Evolutionary conservation across 23 tunicate genomes (phyloP), one percentile per base, ranked within the genome.

Genomic region (Trididemnum miniatum): DNA sequence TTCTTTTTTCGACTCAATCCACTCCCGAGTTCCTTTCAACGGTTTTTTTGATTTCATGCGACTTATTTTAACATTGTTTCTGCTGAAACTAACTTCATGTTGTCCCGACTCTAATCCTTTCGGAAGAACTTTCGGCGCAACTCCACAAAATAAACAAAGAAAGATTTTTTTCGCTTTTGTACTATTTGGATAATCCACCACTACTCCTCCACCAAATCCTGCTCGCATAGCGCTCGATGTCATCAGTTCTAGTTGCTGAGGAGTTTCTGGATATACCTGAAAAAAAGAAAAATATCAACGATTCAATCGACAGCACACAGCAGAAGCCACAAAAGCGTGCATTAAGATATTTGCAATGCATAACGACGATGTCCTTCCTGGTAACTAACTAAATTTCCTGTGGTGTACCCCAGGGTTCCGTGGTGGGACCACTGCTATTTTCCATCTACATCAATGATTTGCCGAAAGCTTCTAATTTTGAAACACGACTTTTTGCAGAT

Each of bases 181-280:
- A 57, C 97, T 91, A 80, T 96, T 84, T 1, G 99, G 99, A 59
- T 83, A 91, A 65, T 96, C 99, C 15, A 96, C 88, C 7, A 96
- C 93, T 32, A 96, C 99, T 15, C 99, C 99, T 29, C 99, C 99
- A 64, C 89, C 84, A 51, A 96, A 96, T 1, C 99, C 99, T 57
- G 99, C 96, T 27, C 94, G 57, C 27, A 95, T 92, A 23, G 99
- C 97, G 33, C 84, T 92, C 23, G 80, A 52, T 44, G 96, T 96
- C 18, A 96, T 91, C 30, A 96, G 65, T 81, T 96, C 99, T 33
- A 96, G 71, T 59, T 96, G 99, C 49, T 87, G 86, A 7, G 99
- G 99, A 75, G 80, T 91, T 50, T 96, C 99, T 12, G 99, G 99
- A 60, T 96, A 96, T 12, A 96, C 36, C 97, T 96, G 71, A 0